phyloP scores from a whole-genome alignment of 2,113 vertebrate genomes.

The Cololabis saira region DNA sequence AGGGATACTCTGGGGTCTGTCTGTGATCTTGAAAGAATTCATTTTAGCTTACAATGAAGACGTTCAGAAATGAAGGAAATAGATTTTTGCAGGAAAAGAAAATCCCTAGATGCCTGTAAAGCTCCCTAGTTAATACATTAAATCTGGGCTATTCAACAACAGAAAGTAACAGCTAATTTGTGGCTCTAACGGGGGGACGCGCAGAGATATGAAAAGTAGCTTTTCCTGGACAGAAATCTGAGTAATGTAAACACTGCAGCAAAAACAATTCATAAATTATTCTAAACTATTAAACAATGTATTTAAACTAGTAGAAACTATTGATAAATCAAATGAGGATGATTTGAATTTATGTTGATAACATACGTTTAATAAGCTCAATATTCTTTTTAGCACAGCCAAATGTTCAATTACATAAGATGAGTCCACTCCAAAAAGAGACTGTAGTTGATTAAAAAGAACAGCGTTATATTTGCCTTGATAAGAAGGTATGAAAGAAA shows the following conservation, averaged over 20 bases:
- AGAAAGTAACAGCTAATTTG: not conserved
- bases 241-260: too few species aligned
- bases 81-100: not conserved
- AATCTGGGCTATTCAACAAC: not conserved
- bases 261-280: too few species aligned
- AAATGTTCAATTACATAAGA: slow-evolving; percentile 30
- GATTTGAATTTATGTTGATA: not conserved
- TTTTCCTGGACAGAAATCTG: too few species aligned
- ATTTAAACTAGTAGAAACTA: not conserved
- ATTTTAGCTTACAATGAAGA: not conserved
- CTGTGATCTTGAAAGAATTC: not conserved
- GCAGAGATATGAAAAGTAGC: not conserved
- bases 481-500: slow-evolving; percentile 24
- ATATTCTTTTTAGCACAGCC: slow-evolving; percentile 15
- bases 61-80: too few species aligned
- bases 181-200: not conserved
- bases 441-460: slow-evolving; percentile 20
- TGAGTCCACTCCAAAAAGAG: slow-evolving; percentile 8
- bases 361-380: slow-evolving; percentile 3
- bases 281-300: not conserved
- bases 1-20: too few species aligned
- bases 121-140: not conserved
- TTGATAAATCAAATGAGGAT: too few species aligned
- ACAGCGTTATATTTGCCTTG: slow-evolving; percentile 25
- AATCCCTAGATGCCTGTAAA: not conserved